Evolutionary conservation across 2,113 vertebrate genomes (phyloP).

Genomic region (Phylloscopus whistleri): DNA sequence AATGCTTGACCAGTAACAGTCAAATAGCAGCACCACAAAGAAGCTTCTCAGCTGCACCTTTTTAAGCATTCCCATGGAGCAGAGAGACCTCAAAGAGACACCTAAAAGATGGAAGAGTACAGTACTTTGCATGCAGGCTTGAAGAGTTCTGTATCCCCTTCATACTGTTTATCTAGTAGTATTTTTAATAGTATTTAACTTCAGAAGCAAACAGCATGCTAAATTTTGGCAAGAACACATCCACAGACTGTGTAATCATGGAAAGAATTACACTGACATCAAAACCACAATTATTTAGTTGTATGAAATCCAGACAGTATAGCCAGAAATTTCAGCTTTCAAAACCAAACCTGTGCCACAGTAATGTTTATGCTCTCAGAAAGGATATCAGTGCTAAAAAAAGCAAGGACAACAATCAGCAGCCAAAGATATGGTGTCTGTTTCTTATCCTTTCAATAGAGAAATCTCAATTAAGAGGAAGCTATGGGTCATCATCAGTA

Average conservation of each 20-base stretch:
- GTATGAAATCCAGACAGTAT: not conserved
- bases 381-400: not conserved
- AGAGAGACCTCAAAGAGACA: not conserved
- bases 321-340: not conserved
- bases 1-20: not conserved
- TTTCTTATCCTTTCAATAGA: not conserved
- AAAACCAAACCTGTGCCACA: not conserved
- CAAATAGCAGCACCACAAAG: not conserved
- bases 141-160: not conserved
- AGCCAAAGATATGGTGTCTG: not conserved
- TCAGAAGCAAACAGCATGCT: not conserved
- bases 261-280: not conserved
- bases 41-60: not conserved
- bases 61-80: not conserved
- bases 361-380: not conserved
- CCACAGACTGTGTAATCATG: not conserved
- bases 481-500: not conserved
- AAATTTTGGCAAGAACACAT: not conserved
- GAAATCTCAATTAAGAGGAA: not conserved
- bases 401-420: not conserved
- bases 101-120: not conserved
- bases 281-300: conserved; percentile 23
- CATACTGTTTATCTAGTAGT: not conserved
- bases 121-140: not conserved
- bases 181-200: not conserved